Base-by-base conservation (phyloP, 1,140 invertebrate species). In the Dendroctonus valens region DNA sequence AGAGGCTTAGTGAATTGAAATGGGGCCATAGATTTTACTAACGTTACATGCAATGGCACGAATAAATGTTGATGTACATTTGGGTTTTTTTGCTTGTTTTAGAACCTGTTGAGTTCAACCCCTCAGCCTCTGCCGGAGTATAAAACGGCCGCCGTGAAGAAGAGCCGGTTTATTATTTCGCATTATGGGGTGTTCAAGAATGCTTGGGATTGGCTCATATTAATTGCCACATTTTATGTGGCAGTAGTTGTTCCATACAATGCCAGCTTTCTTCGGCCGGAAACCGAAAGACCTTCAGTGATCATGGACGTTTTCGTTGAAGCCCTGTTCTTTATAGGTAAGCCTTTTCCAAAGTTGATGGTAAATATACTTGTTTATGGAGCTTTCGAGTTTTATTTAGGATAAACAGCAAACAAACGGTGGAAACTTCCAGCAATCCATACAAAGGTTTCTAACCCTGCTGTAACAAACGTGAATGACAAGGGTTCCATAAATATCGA, bases 181-280 rank as follows among this genome's bases (percentile, higher is more conserved):
- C 97, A 99, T 84, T 99, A 99, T 79, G 97, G 96, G 2, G 88
- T 95, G 67, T 98, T 99, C 80, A 99, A 99, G 83, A 96, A 93
- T 53, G 94, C 95, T 76, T 99, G 97, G 97, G 97, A 99, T 81
- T 98, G 97, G 96, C 85, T 99, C 52, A 97, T 99, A 74, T 85
- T 99, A 6, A 87, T 98, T 60, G 93, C 97, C 12, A 98, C 97
- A 44, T 96, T 99, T 78, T 99, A 99, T 81, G 97, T 99, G 26
- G 97, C 97, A 8, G 90, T 99, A 54, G 92, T 98, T 66, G 98
- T 99, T 46, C 97, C 97, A 2, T 99, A 98, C 81, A 97, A 97
- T 73, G 97, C 97, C 41, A 95, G 95, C 73, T 99, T 98, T 80
- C 86, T 93, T 42, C 44, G 66, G 39, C 66, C 66, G n/a, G 85